Conservation (phyloP, 2,113 vertebrate genomes). For the Syngnathus scovelli region DNA sequence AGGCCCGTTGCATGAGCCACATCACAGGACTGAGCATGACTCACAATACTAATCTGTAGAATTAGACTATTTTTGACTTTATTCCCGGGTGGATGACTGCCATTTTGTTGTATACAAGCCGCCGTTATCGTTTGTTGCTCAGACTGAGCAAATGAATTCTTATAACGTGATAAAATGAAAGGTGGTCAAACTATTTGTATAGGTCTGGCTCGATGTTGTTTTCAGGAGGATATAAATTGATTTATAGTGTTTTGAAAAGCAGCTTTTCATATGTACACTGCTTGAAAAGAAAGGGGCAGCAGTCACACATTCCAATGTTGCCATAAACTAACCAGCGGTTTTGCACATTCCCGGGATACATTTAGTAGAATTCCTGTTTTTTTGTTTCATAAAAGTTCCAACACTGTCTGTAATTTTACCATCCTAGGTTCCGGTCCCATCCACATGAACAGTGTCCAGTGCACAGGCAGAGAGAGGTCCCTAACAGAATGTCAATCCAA, state of each 20-base stretch:
- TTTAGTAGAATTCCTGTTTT: not conserved
- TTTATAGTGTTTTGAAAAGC: too few species aligned
- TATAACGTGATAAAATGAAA: too few species aligned
- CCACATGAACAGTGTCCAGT: constrained; percentile 86
- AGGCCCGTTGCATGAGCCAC: constrained; percentile 30
- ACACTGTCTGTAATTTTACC: not conserved
- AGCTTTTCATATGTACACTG: too few species aligned
- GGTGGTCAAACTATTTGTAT: too few species aligned
- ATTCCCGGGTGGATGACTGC: not conserved
- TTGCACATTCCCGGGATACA: not conserved
- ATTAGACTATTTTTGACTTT: constrained; percentile 13
- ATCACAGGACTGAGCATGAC: constrained; percentile 35
- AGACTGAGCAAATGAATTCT: too few species aligned
- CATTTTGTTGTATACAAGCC: too few species aligned
- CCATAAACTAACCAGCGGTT: not conserved
- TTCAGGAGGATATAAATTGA: too few species aligned
- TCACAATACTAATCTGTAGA: not conserved
- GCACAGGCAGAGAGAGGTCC: constrained; percentile 76
- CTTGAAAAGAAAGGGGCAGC: too few species aligned
- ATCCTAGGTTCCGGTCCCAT: constrained; percentile 84
- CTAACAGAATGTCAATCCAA: constrained; percentile 77
- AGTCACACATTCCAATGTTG: too few species aligned
- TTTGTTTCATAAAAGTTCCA: not conserved
- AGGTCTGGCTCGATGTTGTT: too few species aligned
- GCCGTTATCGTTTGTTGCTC: too few species aligned